Base-by-base conservation (phyloP, 2,797 vertebrate species). In the Phylloscopus collybita region DNA sequence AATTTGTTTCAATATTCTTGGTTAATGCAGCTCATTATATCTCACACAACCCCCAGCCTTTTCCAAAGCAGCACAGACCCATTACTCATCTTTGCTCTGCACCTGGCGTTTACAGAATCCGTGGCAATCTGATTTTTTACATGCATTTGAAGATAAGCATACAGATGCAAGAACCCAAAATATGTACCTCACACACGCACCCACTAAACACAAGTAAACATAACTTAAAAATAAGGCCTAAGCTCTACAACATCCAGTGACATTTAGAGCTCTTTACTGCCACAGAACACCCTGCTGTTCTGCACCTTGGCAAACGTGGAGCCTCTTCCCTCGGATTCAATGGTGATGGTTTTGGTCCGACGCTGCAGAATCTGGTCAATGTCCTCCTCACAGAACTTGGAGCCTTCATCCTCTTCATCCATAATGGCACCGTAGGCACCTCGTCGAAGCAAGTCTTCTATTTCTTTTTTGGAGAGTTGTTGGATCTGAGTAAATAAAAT, bases 341-440 rank as follows among this genome's bases (percentile, higher is more conserved):
- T 99, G 1, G 99, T 99, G 96, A 99, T 99, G 22, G 99, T 99
- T 98, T 99, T 99, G 70, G 99, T 99, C 42, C 99, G 98, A 74
- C 99, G 98, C 80, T 99, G 99, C 93, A 99, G 98, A 93, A 99
- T 99, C 97, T 99, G 99, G 97, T 99, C 99, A 4, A 99, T 99
- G 92, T 99, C 99, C 71, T 99, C 99, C 95, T 99, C 99, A 88
- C 99, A 99, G 97, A 99, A 99, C 95, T 99, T 99, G 81, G 99
- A 99, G 32, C 99, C 99, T 96, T 99, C 99, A 44, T 99, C 99
- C 96, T 99, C 99, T 80, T 99, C 99, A 64, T 99, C 99, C 99
- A 99, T 99, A 93, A 99, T 99, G 88, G 99, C 99, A 49, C 99
- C 99, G 51, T 99, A 99, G 1, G 99, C 99, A 19, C 99, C 99